These are phyloP conservation scores for Emydura subglobosa DNA, from an alignment of 2,113 vertebrate species.

Conservation along the genomic window DNA sequence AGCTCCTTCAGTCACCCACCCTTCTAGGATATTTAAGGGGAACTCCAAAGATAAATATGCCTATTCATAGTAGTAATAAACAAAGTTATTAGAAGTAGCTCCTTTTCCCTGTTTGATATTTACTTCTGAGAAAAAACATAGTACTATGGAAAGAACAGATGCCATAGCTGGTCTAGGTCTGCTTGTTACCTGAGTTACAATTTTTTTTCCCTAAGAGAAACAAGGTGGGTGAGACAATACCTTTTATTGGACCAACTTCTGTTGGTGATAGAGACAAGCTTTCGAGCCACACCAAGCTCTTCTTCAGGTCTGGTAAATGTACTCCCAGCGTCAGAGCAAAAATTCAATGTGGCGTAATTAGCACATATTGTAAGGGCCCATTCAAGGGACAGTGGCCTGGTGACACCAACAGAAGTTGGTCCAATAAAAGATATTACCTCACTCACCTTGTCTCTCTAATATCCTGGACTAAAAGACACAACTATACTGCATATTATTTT, in stretches of 20 bases:
- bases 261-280: not conserved
- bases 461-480: not conserved
- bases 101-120: not conserved
- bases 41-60: slow-evolving; percentile 52
- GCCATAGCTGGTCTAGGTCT: not conserved
- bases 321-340: not conserved
- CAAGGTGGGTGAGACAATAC: not conserved
- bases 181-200: not conserved
- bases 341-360: not conserved
- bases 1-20: slow-evolving; percentile 55
- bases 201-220: not conserved
- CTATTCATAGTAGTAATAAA: slow-evolving; percentile 17
- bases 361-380: too few relatives aligned
- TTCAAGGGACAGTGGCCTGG: not conserved
- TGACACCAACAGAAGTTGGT: not conserved
- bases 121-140: not conserved
- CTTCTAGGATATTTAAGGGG: slow-evolving; percentile 64
- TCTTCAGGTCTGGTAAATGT: not conserved
- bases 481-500: not conserved
- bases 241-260: not conserved
- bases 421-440: not conserved
- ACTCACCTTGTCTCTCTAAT: not conserved
- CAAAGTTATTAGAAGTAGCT: not conserved
- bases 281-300: not conserved
- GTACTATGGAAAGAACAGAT: not conserved